Conservation (phyloP, 2,888 invertebrate species). For the Perithous albicinctus region DNA sequence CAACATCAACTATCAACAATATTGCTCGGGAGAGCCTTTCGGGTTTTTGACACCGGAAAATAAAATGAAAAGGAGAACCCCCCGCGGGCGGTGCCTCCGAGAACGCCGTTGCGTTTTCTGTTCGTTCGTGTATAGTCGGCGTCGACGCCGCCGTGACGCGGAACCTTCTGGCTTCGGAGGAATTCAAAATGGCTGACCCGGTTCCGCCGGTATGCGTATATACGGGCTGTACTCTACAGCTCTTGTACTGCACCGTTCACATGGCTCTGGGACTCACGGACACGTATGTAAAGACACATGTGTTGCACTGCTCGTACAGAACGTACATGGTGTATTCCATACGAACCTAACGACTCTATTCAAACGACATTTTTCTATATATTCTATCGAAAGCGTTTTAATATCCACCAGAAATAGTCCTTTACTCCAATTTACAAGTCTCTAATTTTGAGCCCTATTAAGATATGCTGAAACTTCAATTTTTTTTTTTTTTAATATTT, state of each 20-base stretch:
- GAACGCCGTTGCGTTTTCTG: constrained; percentile 29
- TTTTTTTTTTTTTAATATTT: too few relatives aligned
- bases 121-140: constrained; percentile 34
- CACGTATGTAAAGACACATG: background rate
- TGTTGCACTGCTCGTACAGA: background rate
- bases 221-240: constrained; percentile 20
- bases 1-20: constrained; percentile 84
- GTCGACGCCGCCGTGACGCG: constrained; percentile 58
- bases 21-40: constrained; percentile 75
- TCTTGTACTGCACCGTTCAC: background rate
- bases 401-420: too few relatives aligned
- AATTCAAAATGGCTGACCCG: constrained; percentile 83
- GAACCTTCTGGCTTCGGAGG: constrained; percentile 73
- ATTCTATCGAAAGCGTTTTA: too few relatives aligned
- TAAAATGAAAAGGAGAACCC: constrained; percentile 71
- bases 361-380: too few relatives aligned
- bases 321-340: too few relatives aligned
- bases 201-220: constrained; percentile 58
- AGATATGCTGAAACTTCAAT: too few relatives aligned
- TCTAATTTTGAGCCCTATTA: too few relatives aligned
- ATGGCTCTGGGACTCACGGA: background rate
- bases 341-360: too few relatives aligned
- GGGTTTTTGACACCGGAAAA: constrained; percentile 78
- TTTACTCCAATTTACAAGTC: too few relatives aligned
- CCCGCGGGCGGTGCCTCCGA: constrained; percentile 42